Evolutionary conservation across 2,888 invertebrate species (phyloP).

Genomic region (Hydraecia micacea): DNA sequence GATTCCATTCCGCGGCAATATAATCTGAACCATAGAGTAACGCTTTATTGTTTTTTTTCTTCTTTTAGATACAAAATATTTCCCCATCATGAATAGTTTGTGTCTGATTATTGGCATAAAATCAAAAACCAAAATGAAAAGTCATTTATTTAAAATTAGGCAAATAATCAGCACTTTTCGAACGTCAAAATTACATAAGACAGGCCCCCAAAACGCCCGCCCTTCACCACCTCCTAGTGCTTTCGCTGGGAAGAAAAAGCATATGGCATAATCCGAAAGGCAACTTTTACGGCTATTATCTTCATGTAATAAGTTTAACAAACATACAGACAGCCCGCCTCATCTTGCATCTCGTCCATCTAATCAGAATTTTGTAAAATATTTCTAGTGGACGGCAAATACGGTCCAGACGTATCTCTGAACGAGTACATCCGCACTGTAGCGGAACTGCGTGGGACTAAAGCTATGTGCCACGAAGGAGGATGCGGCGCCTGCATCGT

Average conservation of each 20-base stretch:
- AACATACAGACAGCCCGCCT: too few species aligned
- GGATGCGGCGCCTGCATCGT: conserved; percentile 92
- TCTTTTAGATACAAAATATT: background rate
- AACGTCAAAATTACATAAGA: too few species aligned
- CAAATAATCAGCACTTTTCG: too few species aligned
- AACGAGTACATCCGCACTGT: conserved; percentile 90
- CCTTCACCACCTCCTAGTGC: too few species aligned
- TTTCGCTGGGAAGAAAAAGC: too few species aligned
- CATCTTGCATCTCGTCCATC: background rate
- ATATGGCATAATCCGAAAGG: background rate
- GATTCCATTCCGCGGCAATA: background rate
- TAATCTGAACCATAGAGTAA: background rate
- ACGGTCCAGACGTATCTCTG: conserved; percentile 83
- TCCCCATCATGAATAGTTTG: background rate
- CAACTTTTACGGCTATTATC: background rate
- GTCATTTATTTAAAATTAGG: too few species aligned
- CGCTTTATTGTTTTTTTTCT: background rate
- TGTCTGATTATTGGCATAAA: background rate
- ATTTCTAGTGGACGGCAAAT: conserved; percentile 70
- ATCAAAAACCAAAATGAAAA: too few species aligned
- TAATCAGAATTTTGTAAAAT: background rate
- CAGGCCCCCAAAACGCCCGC: too few species aligned
- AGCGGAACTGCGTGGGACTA: conserved; percentile 91
- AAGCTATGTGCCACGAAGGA: conserved; percentile 92
- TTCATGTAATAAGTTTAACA: background rate